phyloP scores from a whole-genome alignment of 2,888 invertebrate species.

The Brachycybe producta region DNA sequence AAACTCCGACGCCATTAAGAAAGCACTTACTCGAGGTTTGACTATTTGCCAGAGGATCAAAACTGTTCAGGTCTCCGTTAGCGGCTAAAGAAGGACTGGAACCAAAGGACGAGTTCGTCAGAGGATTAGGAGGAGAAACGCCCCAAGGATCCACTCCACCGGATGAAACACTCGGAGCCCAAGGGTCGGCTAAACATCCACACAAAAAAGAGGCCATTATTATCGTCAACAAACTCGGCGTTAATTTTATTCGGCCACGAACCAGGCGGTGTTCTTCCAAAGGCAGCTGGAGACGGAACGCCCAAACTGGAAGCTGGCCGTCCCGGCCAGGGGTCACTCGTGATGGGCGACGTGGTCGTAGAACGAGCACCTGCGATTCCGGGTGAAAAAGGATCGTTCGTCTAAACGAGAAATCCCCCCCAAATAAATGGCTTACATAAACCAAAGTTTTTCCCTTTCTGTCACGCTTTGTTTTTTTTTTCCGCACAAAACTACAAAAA shows the following conservation, averaged over 20 bases:
- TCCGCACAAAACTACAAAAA: no score
- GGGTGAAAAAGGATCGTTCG: slow-evolving; percentile 3
- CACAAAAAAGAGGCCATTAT: not conserved
- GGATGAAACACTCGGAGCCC: slow-evolving; percentile 36
- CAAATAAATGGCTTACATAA: not conserved
- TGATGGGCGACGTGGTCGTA: slow-evolving; percentile 21
- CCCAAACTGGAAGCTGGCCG: slow-evolving; percentile 17
- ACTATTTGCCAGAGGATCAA: slow-evolving; percentile 71
- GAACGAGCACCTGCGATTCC: not conserved
- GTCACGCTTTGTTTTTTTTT: no score
- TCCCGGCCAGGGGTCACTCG: slow-evolving; percentile 29
- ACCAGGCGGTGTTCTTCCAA: not conserved
- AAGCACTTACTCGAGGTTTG: slow-evolving; percentile 26
- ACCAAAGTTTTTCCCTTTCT: not conserved
- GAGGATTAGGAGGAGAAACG: slow-evolving; percentile 31
- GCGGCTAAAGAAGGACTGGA: slow-evolving; percentile 24
- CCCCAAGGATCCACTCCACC: slow-evolving; percentile 43
- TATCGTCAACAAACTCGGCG: not conserved
- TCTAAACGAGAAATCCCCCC: not conserved
- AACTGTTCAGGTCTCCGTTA: slow-evolving; percentile 60
- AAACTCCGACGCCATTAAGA: no score
- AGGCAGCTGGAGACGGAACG: slow-evolving; percentile 5
- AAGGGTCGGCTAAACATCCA: slow-evolving; percentile 39
- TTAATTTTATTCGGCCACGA: not conserved
- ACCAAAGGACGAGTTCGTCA: slow-evolving; percentile 19